Percentiles rank a stretch among this genome's conserved stretches.
Conservation (phyloP, 2,797 vertebrate species). For the Tiaroga cobitis region DNA sequence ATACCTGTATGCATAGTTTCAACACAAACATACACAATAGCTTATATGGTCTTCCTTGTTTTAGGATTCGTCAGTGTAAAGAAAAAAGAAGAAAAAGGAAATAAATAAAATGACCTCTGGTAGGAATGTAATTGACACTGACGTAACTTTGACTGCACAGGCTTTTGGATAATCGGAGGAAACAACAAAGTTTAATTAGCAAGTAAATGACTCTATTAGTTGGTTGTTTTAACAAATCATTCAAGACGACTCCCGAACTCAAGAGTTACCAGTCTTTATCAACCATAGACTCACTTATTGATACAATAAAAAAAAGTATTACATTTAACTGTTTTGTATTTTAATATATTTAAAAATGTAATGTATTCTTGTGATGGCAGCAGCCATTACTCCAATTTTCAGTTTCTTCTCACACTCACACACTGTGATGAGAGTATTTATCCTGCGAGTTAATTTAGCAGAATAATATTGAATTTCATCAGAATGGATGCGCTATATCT, state of each 20-base stretch:
- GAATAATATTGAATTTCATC: slow-evolving; percentile 15
- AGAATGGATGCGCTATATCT: slow-evolving; percentile 62
- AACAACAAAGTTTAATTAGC: neutral
- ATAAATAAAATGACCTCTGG: neutral
- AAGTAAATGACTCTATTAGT: neutral
- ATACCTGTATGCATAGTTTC: neutral
- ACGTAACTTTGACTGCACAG: neutral
- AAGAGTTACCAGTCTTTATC: neutral
- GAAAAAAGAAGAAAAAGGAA: neutral
- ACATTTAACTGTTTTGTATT: neutral
- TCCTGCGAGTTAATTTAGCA: slow-evolving; percentile 24
- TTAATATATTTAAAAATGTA: neutral
- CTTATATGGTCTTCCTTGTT: neutral
- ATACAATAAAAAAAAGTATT: neutral
- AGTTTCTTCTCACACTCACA: neutral
- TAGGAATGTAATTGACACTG: neutral
- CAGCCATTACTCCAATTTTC: neutral
- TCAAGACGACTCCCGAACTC: neutral
- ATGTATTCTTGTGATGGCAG: neutral
- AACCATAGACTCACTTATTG: neutral
- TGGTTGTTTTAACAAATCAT: neutral
- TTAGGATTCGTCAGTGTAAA: neutral
- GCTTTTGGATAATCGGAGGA: too few relatives aligned
- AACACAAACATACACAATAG: neutral
- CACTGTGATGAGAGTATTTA: slow-evolving; percentile 32